Evolutionary conservation across 2,888 invertebrate species (phyloP).

Genomic region (Muscina levida): DNA sequence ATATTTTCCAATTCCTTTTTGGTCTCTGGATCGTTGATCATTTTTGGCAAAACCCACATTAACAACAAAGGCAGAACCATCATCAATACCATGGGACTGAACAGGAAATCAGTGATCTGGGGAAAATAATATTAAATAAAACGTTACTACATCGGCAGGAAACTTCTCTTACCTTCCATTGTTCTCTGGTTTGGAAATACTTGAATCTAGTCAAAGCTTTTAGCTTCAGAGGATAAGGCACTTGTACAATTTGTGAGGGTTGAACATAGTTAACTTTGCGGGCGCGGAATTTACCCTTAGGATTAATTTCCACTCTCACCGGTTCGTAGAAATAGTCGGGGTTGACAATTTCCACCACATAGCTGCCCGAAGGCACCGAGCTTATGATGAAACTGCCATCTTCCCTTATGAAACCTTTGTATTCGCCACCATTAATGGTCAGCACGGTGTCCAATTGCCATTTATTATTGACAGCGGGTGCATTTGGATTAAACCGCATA

Average conservation of each 20-base stretch:
- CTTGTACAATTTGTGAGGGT: conserved; percentile 92
- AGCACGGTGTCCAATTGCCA: conserved; percentile 90
- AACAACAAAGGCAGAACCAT: conserved; percentile 95
- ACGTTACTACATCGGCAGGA: not conserved
- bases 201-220: conserved; percentile 89
- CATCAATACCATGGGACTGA: conserved; percentile 99
- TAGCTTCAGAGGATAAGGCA: conserved; percentile 95
- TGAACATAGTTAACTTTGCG: conserved; percentile 96
- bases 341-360: conserved; percentile 94
- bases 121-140: not conserved
- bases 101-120: conserved; percentile 93
- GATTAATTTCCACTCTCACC: conserved; percentile 96
- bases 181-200: conserved; percentile 96
- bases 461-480: conserved; percentile 78
- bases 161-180: conserved; percentile 86
- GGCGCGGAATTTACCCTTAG: conserved; percentile 97
- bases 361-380: conserved; percentile 94
- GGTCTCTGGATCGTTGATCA: conserved; percentile 99
- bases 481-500: conserved; percentile 58
- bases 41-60: conserved; percentile 95
- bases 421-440: conserved; percentile 93
- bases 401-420: conserved; percentile 91
- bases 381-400: conserved; percentile 95
- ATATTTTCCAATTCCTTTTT: conserved; percentile 97
- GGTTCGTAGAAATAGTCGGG: conserved; percentile 96